Percentiles rank a stretch among this genome's conserved stretches.
These are phyloP conservation scores for Peromyscus eremicus DNA, from an alignment of 2,797 vertebrate genomes.

Conservation along the genomic window DNA sequence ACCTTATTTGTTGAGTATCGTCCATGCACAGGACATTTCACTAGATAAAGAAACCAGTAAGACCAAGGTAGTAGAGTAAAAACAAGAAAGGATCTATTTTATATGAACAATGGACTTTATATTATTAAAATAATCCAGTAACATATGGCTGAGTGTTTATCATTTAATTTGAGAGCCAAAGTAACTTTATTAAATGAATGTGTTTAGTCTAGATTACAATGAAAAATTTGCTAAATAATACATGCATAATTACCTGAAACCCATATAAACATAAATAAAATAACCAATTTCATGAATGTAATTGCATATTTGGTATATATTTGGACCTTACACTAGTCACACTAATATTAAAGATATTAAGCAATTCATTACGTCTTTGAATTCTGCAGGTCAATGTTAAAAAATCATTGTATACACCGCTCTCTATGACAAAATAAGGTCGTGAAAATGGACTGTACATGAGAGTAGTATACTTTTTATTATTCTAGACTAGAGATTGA, in stretches of 20 bases:
- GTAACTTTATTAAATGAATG: slow-evolving; percentile 21
- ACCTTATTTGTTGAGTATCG: slow-evolving; percentile 68
- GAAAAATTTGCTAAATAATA: slow-evolving; percentile 51
- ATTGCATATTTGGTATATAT: background rate
- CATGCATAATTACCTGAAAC: background rate
- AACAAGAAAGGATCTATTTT: slow-evolving; percentile 20
- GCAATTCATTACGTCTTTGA: slow-evolving; percentile 15
- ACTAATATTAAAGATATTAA: slow-evolving; percentile 26
- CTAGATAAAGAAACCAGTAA: slow-evolving; percentile 62
- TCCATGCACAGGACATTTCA: slow-evolving; percentile 58
- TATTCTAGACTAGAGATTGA: slow-evolving; percentile 9
- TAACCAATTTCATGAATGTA: background rate
- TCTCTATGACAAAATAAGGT: slow-evolving; percentile 15
- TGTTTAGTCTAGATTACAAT: background rate
- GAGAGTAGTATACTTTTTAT: slow-evolving; percentile 47
- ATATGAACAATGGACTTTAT: slow-evolving; percentile 42
- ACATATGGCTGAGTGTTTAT: slow-evolving; percentile 25
- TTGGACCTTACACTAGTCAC: background rate
- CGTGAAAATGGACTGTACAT: background rate
- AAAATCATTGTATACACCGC: background rate
- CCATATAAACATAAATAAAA: slow-evolving; percentile 16
- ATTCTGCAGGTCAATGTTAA: background rate
- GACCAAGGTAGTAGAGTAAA: background rate
- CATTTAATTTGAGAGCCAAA: slow-evolving; percentile 10
- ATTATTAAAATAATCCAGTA: slow-evolving; percentile 26